These are phyloP conservation scores for Gambelia wislizenii DNA, from an alignment of 2,797 vertebrate species.

Conservation along the genomic window DNA sequence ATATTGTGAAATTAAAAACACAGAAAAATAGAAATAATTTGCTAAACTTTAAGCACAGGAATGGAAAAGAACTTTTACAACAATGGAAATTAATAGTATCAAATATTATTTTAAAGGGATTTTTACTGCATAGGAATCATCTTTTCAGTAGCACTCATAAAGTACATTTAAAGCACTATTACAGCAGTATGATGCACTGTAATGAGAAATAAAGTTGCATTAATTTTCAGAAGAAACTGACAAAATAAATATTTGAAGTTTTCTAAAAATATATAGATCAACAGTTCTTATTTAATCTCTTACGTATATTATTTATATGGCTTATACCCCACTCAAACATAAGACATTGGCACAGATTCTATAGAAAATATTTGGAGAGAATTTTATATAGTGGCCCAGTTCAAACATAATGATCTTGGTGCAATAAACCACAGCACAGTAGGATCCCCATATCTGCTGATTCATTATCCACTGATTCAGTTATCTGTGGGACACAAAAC, in stretches of 20 bases:
- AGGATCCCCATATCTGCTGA: no score
- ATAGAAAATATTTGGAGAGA: slow-evolving; percentile 4
- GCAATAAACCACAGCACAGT: neutral
- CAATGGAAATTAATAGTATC: slow-evolving; percentile 26
- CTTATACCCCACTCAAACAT: slow-evolving; percentile 22
- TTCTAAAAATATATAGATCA: slow-evolving; percentile 55
- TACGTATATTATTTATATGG: slow-evolving; percentile 21
- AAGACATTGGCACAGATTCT: neutral
- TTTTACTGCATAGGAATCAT: slow-evolving; percentile 39
- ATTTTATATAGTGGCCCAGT: neutral
- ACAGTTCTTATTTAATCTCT: slow-evolving; percentile 51
- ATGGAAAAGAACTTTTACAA: slow-evolving; percentile 44
- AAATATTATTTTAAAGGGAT: slow-evolving; percentile 29
- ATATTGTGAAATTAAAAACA: slow-evolving; percentile 58
- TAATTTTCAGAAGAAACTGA: slow-evolving; percentile 45
- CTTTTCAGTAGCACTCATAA: slow-evolving; percentile 6
- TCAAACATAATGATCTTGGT: neutral
- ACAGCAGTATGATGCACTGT: slow-evolving; percentile 38
- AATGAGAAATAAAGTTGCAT: slow-evolving; percentile 60
- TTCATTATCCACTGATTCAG: no score
- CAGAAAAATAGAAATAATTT: slow-evolving; percentile 35
- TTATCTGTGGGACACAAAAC: no score
- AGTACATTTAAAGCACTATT: slow-evolving; percentile 51
- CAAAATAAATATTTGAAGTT: slow-evolving; percentile 51
- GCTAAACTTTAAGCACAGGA: slow-evolving; percentile 38